Conservation (phyloP, 1,140 invertebrate species). For the Battus philenor region DNA sequence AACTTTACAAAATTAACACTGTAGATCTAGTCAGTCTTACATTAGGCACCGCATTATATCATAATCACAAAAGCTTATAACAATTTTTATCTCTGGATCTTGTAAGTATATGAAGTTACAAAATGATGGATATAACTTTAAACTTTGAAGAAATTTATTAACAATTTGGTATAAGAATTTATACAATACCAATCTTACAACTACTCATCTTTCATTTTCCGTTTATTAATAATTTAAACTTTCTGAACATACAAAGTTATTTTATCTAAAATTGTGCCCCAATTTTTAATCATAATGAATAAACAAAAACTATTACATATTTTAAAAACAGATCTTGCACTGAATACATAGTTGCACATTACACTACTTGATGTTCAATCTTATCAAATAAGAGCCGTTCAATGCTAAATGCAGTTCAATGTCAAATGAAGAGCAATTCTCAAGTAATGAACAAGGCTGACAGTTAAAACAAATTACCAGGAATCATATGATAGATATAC, state of each 20-base stretch:
- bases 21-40: slow-evolving; percentile 47
- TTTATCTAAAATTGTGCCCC: slow-evolving; percentile 1
- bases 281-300: not conserved
- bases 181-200: too few species aligned
- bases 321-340: slow-evolving; percentile 1
- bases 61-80: not conserved
- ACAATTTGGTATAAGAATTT: too few species aligned
- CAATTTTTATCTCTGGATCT: not conserved
- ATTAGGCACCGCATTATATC: slow-evolving; percentile 7
- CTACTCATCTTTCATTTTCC: too few species aligned
- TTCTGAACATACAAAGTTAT: not conserved
- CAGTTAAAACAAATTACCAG: slow-evolving; percentile 20
- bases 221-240: not conserved
- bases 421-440: slow-evolving; percentile 31
- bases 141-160: too few species aligned
- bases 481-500: slow-evolving; percentile 20
- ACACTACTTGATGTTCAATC: too few species aligned
- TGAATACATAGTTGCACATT: too few species aligned
- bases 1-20: slow-evolving; percentile 9
- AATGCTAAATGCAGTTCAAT: slow-evolving; percentile 30
- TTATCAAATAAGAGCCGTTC: slow-evolving; percentile 24
- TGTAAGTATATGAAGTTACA: too few species aligned
- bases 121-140: too few species aligned
- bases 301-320: slow-evolving; percentile 4
- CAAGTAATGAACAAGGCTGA: slow-evolving; percentile 29